Evolutionary conservation across 2,113 vertebrate species (phyloP).

Genomic region (Sitta europaea): DNA sequence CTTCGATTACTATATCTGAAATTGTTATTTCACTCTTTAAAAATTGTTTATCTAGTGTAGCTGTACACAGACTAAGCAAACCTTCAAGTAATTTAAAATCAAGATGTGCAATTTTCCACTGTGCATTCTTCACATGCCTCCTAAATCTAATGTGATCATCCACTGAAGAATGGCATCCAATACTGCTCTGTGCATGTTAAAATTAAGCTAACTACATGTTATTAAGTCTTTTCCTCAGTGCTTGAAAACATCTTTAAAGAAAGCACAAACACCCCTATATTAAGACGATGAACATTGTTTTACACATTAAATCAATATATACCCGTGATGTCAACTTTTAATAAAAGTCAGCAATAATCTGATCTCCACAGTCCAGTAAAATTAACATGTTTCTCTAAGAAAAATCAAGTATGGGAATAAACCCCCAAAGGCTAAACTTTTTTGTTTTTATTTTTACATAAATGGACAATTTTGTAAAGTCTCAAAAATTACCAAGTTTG

Average conservation of each 20-base stretch:
- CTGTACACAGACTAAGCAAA: background rate
- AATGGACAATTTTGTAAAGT: background rate
- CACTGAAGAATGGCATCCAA: slow-evolving; percentile 37
- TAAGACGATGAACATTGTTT: background rate
- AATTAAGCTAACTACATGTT: slow-evolving; percentile 36
- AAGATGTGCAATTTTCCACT: slow-evolving; percentile 52
- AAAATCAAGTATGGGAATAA: background rate
- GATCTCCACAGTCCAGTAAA: background rate
- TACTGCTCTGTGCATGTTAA: background rate
- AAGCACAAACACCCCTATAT: background rate
- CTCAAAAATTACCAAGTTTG: background rate
- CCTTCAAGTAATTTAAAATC: background rate
- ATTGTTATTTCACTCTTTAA: background rate
- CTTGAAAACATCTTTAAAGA: background rate
- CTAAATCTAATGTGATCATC: slow-evolving; percentile 45
- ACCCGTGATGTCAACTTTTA: background rate
- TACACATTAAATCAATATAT: background rate
- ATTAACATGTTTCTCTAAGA: background rate
- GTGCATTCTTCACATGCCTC: slow-evolving; percentile 53
- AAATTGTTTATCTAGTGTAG: background rate
- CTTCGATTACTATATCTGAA: background rate
- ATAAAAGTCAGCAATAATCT: background rate
- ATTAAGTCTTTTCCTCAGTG: background rate
- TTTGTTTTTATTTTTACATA: background rate
- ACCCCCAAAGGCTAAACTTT: background rate